Conservation (phyloP, 2,888 invertebrate species). For the Aricia artaxerxes region DNA sequence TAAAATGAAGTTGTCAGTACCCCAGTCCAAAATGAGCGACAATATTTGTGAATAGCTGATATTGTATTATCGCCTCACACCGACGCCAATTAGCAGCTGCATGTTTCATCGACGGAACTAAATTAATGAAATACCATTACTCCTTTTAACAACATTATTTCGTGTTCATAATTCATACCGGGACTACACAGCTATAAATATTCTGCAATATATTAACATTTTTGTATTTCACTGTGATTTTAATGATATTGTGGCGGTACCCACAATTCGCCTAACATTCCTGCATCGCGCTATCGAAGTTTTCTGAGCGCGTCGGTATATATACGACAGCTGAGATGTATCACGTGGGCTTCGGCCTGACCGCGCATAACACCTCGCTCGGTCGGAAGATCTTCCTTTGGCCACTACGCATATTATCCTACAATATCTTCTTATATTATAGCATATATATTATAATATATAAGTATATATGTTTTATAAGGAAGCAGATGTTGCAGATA, state of each 20-base stretch:
- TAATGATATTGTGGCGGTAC: too few species aligned
- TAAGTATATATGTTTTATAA: too few species aligned
- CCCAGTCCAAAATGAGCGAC: neutral
- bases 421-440: neutral
- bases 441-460: neutral
- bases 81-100: slow-evolving; percentile 41
- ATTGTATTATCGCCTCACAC: slow-evolving; percentile 33
- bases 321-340: too few species aligned
- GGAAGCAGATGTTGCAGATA: neutral
- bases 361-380: too few species aligned
- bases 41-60: slow-evolving; percentile 14
- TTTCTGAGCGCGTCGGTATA: too few species aligned
- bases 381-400: too few species aligned
- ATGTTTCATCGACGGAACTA: slow-evolving; percentile 43
- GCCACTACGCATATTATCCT: too few species aligned
- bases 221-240: neutral
- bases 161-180: slow-evolving; percentile 43
- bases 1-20: neutral
- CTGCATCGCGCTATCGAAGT: too few species aligned
- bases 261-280: too few species aligned
- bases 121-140: slow-evolving; percentile 45
- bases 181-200: slow-evolving; percentile 17
- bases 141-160: slow-evolving; percentile 46
- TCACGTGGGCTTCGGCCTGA: too few species aligned
- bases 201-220: neutral